Evolutionary conservation across 2,113 vertebrate species (phyloP), one percentile per base, ranked within the genome.

Genomic region (Edolisoma coerulescens): DNA sequence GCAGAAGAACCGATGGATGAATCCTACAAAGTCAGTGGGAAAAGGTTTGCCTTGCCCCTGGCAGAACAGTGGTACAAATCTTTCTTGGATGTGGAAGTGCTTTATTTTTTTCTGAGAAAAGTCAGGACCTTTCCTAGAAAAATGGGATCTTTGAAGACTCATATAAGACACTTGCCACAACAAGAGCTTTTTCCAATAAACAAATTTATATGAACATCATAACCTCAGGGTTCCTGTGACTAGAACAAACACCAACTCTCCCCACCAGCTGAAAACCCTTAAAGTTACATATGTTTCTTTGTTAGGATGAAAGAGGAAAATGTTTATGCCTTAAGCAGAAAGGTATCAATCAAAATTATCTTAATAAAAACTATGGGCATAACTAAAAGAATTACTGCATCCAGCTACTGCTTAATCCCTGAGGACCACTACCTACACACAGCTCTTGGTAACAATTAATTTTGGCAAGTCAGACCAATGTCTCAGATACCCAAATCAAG

Each of bases 131-230:
- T 65, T 33, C 41, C 22, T 30, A 64, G 32, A 17, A 82, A 76
- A 75, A 21, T 0, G 0, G 0, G 0, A 45, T 17, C 12, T 74
- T 42, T 50, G 21, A 88, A 39, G 47, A 47, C 24, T n/a, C 64
- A 9, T 27, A 10, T 30, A 49, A 13, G 49, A 60, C 32, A 20
- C 56, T 53, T 30, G 16, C 54, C 59, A 70, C 35, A 81, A 69
- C 13, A 90, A 79, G 27, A 67, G 41, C 33, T 78, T 84, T 78
- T 60, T 9, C 63, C 73, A 92, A 61, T 45, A 65, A 77, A 78
- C 17, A 32, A 75, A 89, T 74, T 45, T 78, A 35, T 49, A 60
- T 37, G 61, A 87, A 47, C 45, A 84, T 52, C 35, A 64, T 23
- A 78, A 81, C 32, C 65, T 68, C 74, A 52, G 32, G 44, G 76